Base-by-base conservation (phyloP, 2,888 invertebrate species). In the Conchocele bisecta region DNA sequence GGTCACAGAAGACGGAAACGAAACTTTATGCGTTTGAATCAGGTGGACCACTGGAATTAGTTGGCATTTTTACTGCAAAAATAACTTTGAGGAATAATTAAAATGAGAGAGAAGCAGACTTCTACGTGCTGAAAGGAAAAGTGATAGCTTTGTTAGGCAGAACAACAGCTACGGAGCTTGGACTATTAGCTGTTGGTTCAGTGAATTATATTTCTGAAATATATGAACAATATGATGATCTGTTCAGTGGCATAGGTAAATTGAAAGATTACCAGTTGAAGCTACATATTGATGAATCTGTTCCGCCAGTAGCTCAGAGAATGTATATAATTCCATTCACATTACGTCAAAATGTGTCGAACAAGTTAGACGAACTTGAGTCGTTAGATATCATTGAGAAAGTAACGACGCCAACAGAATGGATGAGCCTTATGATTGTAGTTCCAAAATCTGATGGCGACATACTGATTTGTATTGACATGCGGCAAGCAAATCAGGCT, bases 341-440 rank as follows among this genome's bases (percentile, higher is more conserved):
- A 37, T n/a, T 82, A 6, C 22, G 78, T 7, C 50, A 78, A 26
- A 63, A 76, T 17, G 73, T 83, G 1, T 75, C 80, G 57, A 22
- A 72, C 24, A 75, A 85, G 53, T 33, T 85, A n/a, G 46, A 76
- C 44, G 48, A 65, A 13, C 66, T 82, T 9, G 64, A 77, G 42
- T 58, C 73, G 15, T 42, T 72, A n/a, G 83, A 81, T 48, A 73
- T 86, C 22, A 86, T 86, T 20, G 83, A 85, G 33, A 73, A 53
- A 42, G 79, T 79, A 29, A 74, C 74, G 17, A 83, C 81, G 1
- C 83, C 79, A 15, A 82, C 83, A 26, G 77, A 82, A 1, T 84
- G 83, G 79, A 80, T 84, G 11, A 75, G 74, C 13, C 78, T 68
- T 9, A 69, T 83, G 1, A 81, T 83, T 2, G 69, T 73, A 6